Evolutionary conservation across 1,140 invertebrate genomes (phyloP), one percentile per base, ranked within the genome.

Genomic region (Anastrepha obliqua): DNA sequence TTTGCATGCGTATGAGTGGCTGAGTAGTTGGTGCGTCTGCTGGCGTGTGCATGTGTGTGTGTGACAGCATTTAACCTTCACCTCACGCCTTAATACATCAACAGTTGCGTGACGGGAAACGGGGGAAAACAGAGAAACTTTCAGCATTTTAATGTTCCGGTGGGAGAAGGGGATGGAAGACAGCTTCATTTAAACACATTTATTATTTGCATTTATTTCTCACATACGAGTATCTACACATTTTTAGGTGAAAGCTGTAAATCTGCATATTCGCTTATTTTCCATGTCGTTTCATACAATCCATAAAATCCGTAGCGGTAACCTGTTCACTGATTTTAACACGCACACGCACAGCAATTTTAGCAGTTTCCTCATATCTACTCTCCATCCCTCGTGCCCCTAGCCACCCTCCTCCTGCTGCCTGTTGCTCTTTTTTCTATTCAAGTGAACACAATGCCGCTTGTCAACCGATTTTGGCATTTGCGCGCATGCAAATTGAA

Each of bases 401-500:
- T 62, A 62, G 8, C 9, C 15, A 62, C 60, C 8, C 15, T 15
- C 44, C 8, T 74, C 5, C 39, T 4, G 0, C 11, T 74, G 42
- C 67, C 42, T 39, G 29, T 17, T 47, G 29, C 13, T 8, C 11
- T 2, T 20, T 67, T 20, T 67, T 29, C 29, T 67, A 67, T 67
- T 67, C 67, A 74, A 17, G 17, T 29, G 15, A 29, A 29, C 29
- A 29, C 67, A 44, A n/a, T 44, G 67, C 42, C 42, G 67, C 67
- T 44, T 74, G 67, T 74, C 67, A 74, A 17, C 67, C 42, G 8
- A 74, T 74, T 74, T 42, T 74, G 67, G 39, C 67, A 47, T 74
- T 74, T 74, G 39, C 44, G 67, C 67, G 67, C 67, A 74, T 74
- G 67, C 67, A 74, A 74, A 74, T 74, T 74, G 67, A 74, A 74